phyloP scores from a whole-genome alignment of 1,140 invertebrate genomes.

The Dendroctonus ponderosae region DNA sequence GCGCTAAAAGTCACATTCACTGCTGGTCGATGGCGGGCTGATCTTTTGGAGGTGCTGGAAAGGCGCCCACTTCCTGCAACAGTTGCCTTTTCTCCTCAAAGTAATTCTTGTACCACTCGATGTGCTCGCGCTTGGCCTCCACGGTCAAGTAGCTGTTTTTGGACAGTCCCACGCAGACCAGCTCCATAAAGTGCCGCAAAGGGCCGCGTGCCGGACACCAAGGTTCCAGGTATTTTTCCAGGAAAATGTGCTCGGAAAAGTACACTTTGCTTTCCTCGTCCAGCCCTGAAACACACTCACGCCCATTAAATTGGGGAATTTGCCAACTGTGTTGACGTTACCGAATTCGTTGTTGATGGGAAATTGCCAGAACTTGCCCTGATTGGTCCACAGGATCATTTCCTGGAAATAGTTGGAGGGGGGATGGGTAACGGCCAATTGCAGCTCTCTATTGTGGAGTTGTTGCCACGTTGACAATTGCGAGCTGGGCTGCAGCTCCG shows the following conservation, averaged over 20 bases:
- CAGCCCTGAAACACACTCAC: slow-evolving; percentile 59
- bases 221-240: slow-evolving; percentile 78
- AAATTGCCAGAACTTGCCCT: slow-evolving; percentile 95
- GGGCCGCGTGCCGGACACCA: slow-evolving; percentile 91
- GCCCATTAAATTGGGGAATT: too few species aligned
- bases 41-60: slow-evolving; percentile 3
- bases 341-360: slow-evolving; percentile 98
- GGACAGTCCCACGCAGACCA: slow-evolving; percentile 89
- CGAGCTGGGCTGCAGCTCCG: slow-evolving; percentile 46
- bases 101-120: slow-evolving; percentile 90
- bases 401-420: slow-evolving; percentile 90
- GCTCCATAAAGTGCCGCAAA: slow-evolving; percentile 94
- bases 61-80: slow-evolving; percentile 63
- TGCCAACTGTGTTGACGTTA: slow-evolving; percentile 45
- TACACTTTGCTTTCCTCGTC: slow-evolving; percentile 76
- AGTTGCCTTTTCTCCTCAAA: slow-evolving; percentile 80
- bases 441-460: slow-evolving; percentile 64
- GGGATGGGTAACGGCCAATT: slow-evolving; percentile 63
- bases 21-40: not conserved
- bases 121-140: slow-evolving; percentile 84
- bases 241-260: slow-evolving; percentile 91
- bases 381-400: slow-evolving; percentile 90
- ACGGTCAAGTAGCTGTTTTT: slow-evolving; percentile 92
- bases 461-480: slow-evolving; percentile 67
- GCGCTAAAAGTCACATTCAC: too few species aligned